phyloP scores from a whole-genome alignment of 2,888 invertebrate species.

The Argyra leucocephala region DNA sequence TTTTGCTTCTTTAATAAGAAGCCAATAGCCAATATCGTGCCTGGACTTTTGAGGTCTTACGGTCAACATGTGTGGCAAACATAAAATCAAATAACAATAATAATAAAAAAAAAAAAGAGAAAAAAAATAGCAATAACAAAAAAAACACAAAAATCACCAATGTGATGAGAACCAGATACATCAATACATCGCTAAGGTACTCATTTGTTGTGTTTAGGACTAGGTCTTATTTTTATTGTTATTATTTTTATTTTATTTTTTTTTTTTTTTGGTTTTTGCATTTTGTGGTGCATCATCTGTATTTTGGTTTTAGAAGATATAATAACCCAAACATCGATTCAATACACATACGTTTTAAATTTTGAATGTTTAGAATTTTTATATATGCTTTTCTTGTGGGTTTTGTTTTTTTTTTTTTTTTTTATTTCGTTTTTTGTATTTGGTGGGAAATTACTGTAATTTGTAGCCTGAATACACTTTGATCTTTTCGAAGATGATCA shows the following conservation, averaged over 20 bases:
- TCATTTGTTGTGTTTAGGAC: background rate
- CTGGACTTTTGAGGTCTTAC: slow-evolving; percentile 2
- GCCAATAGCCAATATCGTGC: background rate
- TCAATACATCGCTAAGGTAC: background rate
- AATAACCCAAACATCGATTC: no score
- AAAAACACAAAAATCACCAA: background rate
- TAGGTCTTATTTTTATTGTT: background rate
- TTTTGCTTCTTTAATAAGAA: background rate
- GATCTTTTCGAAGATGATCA: slow-evolving; percentile 2
- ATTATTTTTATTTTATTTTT: no score
- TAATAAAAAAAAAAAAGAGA: background rate
- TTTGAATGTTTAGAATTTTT: background rate
- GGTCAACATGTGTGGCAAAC: slow-evolving; percentile 4
- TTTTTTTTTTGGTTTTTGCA: no score
- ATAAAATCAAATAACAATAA: no score
- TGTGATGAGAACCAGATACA: background rate
- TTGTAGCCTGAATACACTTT: slow-evolving; percentile 4
- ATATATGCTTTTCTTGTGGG: no score
- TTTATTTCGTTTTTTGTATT: background rate
- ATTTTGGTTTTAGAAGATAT: background rate
- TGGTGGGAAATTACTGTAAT: background rate
- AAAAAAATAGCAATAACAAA: background rate
- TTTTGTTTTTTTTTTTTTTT: no score
- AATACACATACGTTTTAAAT: no score
- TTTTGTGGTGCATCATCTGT: background rate